phyloP scores from a whole-genome alignment of 2,113 vertebrate genomes.

The Gallinago media region DNA sequence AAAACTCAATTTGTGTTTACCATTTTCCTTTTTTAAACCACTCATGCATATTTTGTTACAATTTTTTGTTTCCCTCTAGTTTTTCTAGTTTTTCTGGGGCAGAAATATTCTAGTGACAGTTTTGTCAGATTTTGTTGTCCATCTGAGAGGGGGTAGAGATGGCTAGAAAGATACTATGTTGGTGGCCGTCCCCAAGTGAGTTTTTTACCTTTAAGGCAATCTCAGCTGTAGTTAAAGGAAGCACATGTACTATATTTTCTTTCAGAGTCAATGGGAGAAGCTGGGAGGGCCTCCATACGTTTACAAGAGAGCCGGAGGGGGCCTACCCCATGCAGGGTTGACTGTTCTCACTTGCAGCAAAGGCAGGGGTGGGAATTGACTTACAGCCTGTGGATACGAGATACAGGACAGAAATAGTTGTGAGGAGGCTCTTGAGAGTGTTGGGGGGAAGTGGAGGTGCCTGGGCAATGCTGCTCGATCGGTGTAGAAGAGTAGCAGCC shows the following conservation, averaged over 20 bases:
- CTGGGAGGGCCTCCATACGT: not conserved
- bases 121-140: not conserved
- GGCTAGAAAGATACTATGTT: not conserved
- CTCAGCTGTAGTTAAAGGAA: not conserved
- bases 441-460: not conserved
- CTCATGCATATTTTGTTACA: not conserved
- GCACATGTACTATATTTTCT: not conserved
- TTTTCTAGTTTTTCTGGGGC: not conserved
- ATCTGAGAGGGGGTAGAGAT: not conserved
- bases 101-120: not conserved
- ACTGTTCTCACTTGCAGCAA: not conserved
- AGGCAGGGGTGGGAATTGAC: not conserved
- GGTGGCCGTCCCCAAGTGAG: not conserved
- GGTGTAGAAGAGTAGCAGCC: not conserved
- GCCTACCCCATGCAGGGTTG: no score
- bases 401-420: not conserved
- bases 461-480: rapidly evolving
- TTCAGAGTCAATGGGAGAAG: not conserved
- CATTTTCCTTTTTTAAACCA: not conserved
- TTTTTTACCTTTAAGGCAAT: not conserved
- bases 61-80: not conserved
- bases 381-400: not conserved
- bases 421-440: not conserved
- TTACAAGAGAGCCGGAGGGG: not conserved
- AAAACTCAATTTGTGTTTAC: not conserved